Evolutionary conservation across 2,888 invertebrate genomes (phyloP).

Genomic region (Mactromeris polynyma): DNA sequence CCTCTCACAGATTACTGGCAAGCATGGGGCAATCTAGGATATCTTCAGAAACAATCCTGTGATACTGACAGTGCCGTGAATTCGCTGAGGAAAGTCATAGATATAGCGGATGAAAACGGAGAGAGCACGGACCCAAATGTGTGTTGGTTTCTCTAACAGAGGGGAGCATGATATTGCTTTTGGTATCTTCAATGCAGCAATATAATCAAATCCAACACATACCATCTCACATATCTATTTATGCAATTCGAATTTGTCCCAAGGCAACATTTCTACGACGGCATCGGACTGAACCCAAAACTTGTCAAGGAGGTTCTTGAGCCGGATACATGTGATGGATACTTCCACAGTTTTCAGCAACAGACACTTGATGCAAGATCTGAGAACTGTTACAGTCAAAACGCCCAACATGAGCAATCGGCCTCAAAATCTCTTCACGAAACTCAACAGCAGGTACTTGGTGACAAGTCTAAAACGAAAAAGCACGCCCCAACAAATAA

Average conservation of each 20-base stretch:
- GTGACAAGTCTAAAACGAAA: too few species aligned
- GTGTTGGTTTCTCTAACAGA: conserved; percentile 7
- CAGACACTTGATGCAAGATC: background rate
- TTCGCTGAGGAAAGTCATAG: background rate
- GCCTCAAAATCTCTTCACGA: too few species aligned
- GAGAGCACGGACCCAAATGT: conserved; percentile 6
- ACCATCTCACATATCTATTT: conserved; percentile 26
- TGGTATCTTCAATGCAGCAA: background rate
- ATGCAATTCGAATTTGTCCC: background rate
- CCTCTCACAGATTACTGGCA: background rate
- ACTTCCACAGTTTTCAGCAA: background rate
- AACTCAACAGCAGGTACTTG: too few species aligned
- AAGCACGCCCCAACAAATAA: too few species aligned
- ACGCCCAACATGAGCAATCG: too few species aligned
- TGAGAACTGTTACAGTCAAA: background rate
- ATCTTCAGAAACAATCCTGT: background rate
- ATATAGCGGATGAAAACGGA: background rate
- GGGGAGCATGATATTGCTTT: background rate
- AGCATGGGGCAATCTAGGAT: background rate
- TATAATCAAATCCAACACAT: conserved; percentile 25
- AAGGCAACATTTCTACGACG: background rate
- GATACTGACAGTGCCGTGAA: background rate
- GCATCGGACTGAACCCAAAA: conserved; percentile 12
- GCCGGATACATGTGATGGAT: background rate
- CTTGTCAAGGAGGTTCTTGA: background rate